Percentiles rank a stretch among this genome's conserved stretches.
phyloP scores from a whole-genome alignment of 1,140 invertebrate genomes.

The Drosophila nasuta region DNA sequence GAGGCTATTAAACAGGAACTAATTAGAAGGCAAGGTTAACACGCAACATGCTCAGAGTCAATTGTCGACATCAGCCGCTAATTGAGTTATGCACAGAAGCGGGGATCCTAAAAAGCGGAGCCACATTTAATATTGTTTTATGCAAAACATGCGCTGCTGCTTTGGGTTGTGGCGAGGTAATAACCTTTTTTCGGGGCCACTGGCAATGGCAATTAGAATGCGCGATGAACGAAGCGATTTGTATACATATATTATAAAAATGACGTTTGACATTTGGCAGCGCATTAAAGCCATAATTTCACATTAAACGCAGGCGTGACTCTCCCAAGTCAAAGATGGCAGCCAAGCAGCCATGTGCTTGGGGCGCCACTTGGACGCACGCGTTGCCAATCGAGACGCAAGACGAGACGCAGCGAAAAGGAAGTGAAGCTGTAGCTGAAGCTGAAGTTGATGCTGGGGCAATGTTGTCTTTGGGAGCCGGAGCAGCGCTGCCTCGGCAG shows the following conservation, averaged over 20 bases:
- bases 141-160: not conserved
- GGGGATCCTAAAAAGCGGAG: not conserved
- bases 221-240: conserved; percentile 42
- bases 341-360: conserved; percentile 37
- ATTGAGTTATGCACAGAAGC: conserved; percentile 21
- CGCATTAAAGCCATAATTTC: conserved; percentile 80
- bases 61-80: conserved; percentile 21
- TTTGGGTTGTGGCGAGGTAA: not conserved
- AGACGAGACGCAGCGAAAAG: conserved; percentile 4
- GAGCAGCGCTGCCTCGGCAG: conserved; percentile 16
- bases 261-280: conserved; percentile 40
- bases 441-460: conserved; percentile 18
- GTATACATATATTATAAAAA: conserved; percentile 28
- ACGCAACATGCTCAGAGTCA: conserved; percentile 6
- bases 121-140: conserved; percentile 14
- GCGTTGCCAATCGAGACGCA: conserved; percentile 51
- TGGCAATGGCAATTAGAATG: conserved; percentile 60
- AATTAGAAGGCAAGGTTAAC: conserved; percentile 8
- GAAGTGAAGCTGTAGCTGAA: conserved; percentile 20
- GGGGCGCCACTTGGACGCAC: conserved; percentile 67
- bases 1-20: not conserved
- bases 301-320: conserved; percentile 81
- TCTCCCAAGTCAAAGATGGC: conserved; percentile 35
- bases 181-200: conserved; percentile 19
- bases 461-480: conserved; percentile 32